Base-by-base conservation (phyloP, 2,797 vertebrate species). In the Etheostoma nigrum region DNA sequence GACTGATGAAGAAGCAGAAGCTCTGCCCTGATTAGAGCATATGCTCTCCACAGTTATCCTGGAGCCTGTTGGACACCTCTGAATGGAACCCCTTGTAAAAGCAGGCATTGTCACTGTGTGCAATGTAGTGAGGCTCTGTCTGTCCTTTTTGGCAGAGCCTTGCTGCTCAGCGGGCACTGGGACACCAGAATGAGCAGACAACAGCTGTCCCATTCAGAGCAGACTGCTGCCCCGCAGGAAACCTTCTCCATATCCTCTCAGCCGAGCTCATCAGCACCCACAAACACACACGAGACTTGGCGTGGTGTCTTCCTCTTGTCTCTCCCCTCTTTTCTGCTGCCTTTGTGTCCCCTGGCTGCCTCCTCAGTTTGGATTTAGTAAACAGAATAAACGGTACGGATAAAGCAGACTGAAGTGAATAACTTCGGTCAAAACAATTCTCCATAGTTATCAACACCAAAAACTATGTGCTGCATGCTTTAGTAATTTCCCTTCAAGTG, bases 171-270 rank as follows among this genome's bases (percentile, higher is more conserved):
- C 13, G 18, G 91, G 87, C 82, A 78, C 62, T 30, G 74, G 77
- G 86, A 86, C 82, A 85, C 75, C 36, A 74, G 84, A 86, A 83
- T 74, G 86, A 83, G 84, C 82, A 67, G 74, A 36, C 84, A 92
- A 91, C 93, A 94, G 93, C 94, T 93, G 93, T 87, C 75, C 80
- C 65, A 88, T 92, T 91, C 86, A 88, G 91, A 93, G 85, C 93
- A 93, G 92, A 92, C 91, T 88, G 94, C 65, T 86, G 82, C 89
- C 90, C 90, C 25, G 65, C 86, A 86, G 91, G 93, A 92, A 80
- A 82, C 82, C 79, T 74, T 86, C 68, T 82, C 67, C 33, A 70
- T 84, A 74, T 86, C 87, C 90, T 86, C 82, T 84, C 61, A 86
- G 79, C 74, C 84, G 36, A 15, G 74, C 72, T 91, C 88, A 74